These are phyloP conservation scores for Ganaspis sp. DNA, from an alignment of 1,140 invertebrate species.

Conservation along the genomic window DNA sequence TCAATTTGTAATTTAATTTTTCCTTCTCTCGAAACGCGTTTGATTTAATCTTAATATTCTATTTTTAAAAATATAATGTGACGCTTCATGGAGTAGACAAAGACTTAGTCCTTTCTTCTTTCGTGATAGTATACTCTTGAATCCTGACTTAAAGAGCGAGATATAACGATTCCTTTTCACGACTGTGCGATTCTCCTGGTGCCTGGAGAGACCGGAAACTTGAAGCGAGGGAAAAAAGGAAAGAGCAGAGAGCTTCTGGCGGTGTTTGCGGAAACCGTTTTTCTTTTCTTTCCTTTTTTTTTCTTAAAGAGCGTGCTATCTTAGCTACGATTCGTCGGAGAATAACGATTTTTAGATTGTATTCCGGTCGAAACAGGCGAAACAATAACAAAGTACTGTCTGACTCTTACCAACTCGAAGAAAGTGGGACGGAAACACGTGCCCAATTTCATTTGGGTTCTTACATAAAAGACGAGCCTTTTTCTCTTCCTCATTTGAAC, in stretches of 20 bases:
- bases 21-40: not conserved
- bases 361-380: not conserved
- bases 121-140: conserved; percentile 44
- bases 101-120: not conserved
- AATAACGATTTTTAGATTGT: conserved; percentile 22
- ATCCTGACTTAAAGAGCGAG: conserved; percentile 51
- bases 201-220: conserved; percentile 3
- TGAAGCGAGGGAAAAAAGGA: not conserved
- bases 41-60: conserved; percentile 2
- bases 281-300: not conserved
- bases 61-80: not conserved
- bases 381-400: conserved; percentile 8
- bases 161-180: conserved; percentile 50
- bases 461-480: not conserved
- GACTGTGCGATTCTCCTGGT: conserved; percentile 42
- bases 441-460: conserved; percentile 9
- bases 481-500: not conserved
- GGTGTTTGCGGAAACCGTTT: conserved; percentile 2
- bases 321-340: not conserved
- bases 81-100: not conserved
- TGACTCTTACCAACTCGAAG: not conserved
- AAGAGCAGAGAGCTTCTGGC: conserved; percentile 16
- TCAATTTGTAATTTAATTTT: not conserved
- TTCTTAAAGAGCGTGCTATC: not conserved
- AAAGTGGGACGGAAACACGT: conserved; percentile 4